phyloP scores from a whole-genome alignment of 2,797 vertebrate genomes.

The Bradypodion pumilum region DNA sequence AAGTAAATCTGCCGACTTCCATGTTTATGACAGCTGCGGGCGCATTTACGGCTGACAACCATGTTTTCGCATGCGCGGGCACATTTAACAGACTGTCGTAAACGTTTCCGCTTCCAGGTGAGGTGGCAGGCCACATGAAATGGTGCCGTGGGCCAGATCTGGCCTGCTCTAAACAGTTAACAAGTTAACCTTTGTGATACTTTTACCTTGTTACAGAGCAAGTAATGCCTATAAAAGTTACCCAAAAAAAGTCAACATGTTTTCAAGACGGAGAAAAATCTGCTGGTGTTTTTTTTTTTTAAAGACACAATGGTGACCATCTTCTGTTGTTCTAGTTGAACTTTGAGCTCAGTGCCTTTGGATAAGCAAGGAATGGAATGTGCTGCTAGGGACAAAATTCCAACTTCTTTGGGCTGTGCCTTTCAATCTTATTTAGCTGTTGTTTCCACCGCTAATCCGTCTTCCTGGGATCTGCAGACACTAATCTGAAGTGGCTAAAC shows the following conservation, averaged over 20 bases:
- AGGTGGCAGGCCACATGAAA: too few species aligned
- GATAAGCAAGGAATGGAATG: background rate
- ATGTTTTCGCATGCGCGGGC: too few species aligned
- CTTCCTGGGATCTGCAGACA: background rate
- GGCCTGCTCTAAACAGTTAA: too few species aligned
- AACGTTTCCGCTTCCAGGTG: too few species aligned
- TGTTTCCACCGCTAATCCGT: background rate
- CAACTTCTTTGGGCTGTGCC: rapidly evolving
- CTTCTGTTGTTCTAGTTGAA: background rate
- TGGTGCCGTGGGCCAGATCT: too few species aligned
- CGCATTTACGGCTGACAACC: too few species aligned
- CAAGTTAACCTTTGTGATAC: too few species aligned
- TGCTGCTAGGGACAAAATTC: rapidly evolving
- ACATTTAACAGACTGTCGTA: too few species aligned
- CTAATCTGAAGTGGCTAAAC: too few species aligned
- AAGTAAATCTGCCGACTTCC: too few species aligned
- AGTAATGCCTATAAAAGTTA: background rate
- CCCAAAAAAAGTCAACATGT: background rate
- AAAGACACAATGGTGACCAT: too few species aligned
- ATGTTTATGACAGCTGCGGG: too few species aligned
- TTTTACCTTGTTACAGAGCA: background rate
- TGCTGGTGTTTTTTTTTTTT: background rate
- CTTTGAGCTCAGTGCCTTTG: background rate
- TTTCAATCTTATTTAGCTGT: background rate
- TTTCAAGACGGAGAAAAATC: background rate